Evolutionary conservation across 2,888 invertebrate genomes (phyloP).

Genomic region (Drosophila parthenogenetica): DNA sequence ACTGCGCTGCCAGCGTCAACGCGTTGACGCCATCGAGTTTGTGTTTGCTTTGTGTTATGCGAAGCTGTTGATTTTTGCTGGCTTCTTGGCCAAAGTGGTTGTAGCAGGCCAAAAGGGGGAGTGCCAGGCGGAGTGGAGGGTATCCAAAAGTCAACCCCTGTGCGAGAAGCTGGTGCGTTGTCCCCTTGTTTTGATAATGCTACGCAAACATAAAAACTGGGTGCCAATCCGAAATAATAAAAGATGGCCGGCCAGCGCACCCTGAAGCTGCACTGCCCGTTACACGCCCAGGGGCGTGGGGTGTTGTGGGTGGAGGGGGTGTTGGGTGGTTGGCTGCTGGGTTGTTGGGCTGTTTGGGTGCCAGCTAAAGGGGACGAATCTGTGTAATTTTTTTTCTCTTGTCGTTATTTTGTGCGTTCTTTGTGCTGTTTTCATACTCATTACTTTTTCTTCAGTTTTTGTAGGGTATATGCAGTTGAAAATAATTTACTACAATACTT

Average conservation of each 20-base stretch:
- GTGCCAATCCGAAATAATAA: conserved; percentile 81
- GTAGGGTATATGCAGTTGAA: conserved; percentile 13
- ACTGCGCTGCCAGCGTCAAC: conserved; percentile 9
- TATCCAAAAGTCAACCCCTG: conserved; percentile 66
- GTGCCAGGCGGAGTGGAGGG: not conserved
- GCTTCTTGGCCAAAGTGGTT: conserved; percentile 48
- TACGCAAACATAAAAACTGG: conserved; percentile 81
- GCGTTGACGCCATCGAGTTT: conserved; percentile 58
- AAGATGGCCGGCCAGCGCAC: conserved; percentile 78
- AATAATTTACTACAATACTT: too few relatives aligned
- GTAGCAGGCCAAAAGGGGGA: conserved; percentile 1
- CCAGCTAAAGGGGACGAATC: conserved; percentile 58
- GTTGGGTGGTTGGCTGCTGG: not conserved
- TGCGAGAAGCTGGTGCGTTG: conserved; percentile 55
- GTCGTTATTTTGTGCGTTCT: conserved; percentile 42
- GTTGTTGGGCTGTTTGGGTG: not conserved
- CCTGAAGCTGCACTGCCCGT: conserved; percentile 40
- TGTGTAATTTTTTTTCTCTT: conserved; percentile 67
- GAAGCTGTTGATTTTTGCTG: conserved; percentile 70
- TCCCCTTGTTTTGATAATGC: conserved; percentile 82
- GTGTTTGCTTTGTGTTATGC: conserved; percentile 73
- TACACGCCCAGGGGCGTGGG: not conserved
- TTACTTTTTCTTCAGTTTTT: not conserved
- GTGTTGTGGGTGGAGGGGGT: not conserved
- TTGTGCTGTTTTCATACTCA: conserved; percentile 45